These are phyloP conservation scores for Melanotaenia nigrans DNA, from an alignment of 2,797 vertebrate genomes.

Conservation along the genomic window DNA sequence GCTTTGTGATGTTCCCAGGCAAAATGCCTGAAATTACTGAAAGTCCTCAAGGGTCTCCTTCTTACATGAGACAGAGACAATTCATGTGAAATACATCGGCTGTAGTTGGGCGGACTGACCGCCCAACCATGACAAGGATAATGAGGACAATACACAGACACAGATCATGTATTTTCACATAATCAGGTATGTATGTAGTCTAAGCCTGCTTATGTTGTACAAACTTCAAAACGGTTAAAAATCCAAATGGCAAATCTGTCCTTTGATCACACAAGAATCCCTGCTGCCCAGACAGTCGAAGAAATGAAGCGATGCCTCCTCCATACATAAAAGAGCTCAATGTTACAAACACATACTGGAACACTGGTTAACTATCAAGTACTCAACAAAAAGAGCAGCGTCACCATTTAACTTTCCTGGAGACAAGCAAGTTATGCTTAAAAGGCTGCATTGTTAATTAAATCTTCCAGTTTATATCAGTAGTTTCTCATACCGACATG, in stretches of 20 bases:
- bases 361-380: slow-evolving; percentile 27
- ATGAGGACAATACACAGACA: slow-evolving; percentile 22
- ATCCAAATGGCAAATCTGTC: slow-evolving; percentile 10
- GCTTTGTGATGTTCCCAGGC: slow-evolving; percentile 1
- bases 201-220: background rate
- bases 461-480: background rate
- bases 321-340: background rate
- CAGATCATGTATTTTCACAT: slow-evolving; percentile 22
- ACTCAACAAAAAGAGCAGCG: background rate
- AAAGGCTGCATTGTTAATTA: slow-evolving; percentile 1
- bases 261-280: slow-evolving; percentile 39
- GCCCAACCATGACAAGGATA: slow-evolving; percentile 24
- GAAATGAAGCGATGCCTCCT: slow-evolving; percentile 12
- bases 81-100: slow-evolving; percentile 34
- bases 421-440: slow-evolving; percentile 4
- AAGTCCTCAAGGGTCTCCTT: slow-evolving; percentile 22
- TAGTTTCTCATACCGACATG: background rate
- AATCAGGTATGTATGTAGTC: slow-evolving; percentile 20
- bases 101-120: slow-evolving; percentile 16
- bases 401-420: background rate
- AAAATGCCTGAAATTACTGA: slow-evolving; percentile 12
- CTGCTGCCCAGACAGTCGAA: slow-evolving; percentile 20
- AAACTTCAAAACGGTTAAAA: slow-evolving; percentile 21
- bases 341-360: slow-evolving; percentile 24
- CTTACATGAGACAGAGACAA: slow-evolving; percentile 20